Base-by-base conservation (phyloP, 1,140 invertebrate species). In the Trachelipus rathkii region DNA sequence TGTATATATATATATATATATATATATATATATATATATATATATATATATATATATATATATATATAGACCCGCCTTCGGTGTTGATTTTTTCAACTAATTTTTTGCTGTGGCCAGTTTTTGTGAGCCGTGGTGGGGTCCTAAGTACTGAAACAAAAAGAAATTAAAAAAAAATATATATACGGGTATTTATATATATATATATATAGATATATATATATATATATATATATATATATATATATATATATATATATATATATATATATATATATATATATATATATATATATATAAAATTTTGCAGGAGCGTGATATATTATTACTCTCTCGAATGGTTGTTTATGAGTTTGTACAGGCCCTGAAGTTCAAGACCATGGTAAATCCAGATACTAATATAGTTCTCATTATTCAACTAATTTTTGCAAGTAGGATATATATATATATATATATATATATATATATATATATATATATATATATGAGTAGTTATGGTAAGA, bases 381-480 rank as follows among this genome's bases (percentile, higher is more conserved):
- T 98, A 80, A n/a, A n/a, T n/a, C 95, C 96, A 0, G 96, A 99
- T 85, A 91, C 92, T 15, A 99, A 99, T 86, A 90, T 98, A 70
- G 87, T 99, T 8, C 89, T 96, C 82, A 88, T 99, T 0, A 91
- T 99, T 33, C 93, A 95, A 82, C 91, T 95, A 78, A 89, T 94
- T 76, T n/a, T 86, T 96, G 68, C 92, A 96, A 86, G 91, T 92
- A 85, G 6, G 33, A 33, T 33, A 33, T 33, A 33, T 33, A 33
- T 33, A 33, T 33, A 33, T 33, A 33, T 33, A 33, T 33, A 33
- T 33, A 33, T 33, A 33, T 33, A 33, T 33, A 33, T 33, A 33
- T 33, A 33, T 33, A 33, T n/a, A 33, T 33, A 33, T 33, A 33
- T 33, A 33, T 33, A 33, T 33, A 33, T 33, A 33, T 33, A 33